Conservation (phyloP, 2,113 vertebrate species). For the Datnioides undecimradiatus region DNA sequence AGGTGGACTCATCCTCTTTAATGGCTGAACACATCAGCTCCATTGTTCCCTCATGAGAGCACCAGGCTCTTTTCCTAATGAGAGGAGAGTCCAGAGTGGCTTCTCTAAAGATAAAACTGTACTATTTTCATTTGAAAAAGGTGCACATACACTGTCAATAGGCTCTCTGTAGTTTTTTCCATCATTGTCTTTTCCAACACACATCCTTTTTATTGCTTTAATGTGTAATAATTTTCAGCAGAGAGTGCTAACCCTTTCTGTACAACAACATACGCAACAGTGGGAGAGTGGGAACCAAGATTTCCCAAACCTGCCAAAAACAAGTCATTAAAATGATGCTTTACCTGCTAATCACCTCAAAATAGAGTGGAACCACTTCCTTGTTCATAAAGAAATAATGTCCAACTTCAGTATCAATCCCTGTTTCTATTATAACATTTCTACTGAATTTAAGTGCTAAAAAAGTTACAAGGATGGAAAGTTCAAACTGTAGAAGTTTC, state of each 20-base stretch:
- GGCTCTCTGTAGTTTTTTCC: too few relatives aligned
- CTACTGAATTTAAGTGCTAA: neutral
- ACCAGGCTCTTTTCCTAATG: neutral
- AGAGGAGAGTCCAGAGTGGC: neutral
- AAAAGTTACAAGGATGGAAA: constrained; percentile 33
- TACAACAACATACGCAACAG: neutral
- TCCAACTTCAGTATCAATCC: neutral
- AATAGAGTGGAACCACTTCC: neutral
- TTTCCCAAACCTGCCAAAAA: too few relatives aligned
- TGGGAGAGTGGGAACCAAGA: neutral
- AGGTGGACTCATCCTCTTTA: constrained; percentile 27
- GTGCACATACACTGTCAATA: too few relatives aligned
- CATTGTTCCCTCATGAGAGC: neutral
- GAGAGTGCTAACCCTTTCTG: neutral
- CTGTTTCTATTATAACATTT: neutral
- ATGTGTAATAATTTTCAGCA: neutral
- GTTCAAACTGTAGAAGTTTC: constrained; percentile 38
- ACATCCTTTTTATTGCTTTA: neutral
- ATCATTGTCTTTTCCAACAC: neutral
- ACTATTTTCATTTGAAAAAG: too few relatives aligned
- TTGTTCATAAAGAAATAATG: neutral
- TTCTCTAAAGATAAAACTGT: neutral
- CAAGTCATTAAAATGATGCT: neutral
- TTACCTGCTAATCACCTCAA: neutral
- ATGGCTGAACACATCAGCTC: neutral